Conservation (phyloP, 35 echinoderm and acorn worm species). For the Stichopus chloronotus region DNA sequence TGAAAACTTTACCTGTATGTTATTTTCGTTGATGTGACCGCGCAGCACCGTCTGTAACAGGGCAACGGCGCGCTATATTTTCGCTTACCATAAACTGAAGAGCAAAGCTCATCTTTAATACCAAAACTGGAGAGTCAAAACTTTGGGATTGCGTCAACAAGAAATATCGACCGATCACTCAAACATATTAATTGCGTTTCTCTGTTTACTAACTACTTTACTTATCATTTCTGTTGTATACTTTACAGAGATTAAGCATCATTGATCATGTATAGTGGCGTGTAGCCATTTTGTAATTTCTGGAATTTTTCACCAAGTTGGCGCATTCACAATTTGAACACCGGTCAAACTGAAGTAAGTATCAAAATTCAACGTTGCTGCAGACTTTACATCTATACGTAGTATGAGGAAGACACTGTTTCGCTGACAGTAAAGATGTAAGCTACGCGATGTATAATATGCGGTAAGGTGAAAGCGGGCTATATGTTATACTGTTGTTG, state of each 20-base stretch:
- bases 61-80: too few relatives aligned
- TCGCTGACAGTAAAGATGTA: too few relatives aligned
- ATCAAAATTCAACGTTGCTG: too few relatives aligned
- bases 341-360: neutral
- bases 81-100: neutral
- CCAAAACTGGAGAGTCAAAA: neutral
- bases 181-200: constrained; percentile 12
- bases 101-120: neutral
- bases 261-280: constrained; percentile 14
- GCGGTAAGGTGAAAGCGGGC: too few relatives aligned
- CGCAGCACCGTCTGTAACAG: too few relatives aligned
- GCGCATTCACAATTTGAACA: neutral
- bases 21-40: too few relatives aligned
- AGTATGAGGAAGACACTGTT: too few relatives aligned
- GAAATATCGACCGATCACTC: neutral
- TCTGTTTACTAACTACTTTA: constrained; percentile 21
- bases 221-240: constrained; percentile 20
- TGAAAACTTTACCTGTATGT: too few relatives aligned
- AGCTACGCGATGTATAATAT: too few relatives aligned
- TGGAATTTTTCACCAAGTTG: neutral
- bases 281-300: constrained; percentile 8
- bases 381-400: too few relatives aligned
- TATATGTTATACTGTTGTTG: too few relatives aligned
- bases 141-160: neutral
- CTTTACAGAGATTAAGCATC: constrained; percentile 10